Evolutionary conservation across 2,113 vertebrate species (phyloP).

Genomic region (Pavo muticus): DNA sequence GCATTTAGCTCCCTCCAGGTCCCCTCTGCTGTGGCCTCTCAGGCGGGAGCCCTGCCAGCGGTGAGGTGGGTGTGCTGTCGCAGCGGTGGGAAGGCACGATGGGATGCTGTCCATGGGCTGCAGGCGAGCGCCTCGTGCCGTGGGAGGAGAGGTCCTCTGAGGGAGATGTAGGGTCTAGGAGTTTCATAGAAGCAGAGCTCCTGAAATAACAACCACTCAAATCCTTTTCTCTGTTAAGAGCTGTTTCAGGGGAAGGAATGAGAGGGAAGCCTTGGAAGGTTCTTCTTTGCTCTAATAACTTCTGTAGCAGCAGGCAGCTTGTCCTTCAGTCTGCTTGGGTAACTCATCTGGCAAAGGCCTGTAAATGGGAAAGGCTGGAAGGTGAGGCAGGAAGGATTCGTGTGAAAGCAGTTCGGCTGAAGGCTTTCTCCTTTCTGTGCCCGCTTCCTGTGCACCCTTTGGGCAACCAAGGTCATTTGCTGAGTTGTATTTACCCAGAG

Average conservation of each 20-base stretch:
- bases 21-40: background rate
- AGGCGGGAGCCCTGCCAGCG: rapidly evolving
- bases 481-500: background rate
- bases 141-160: background rate
- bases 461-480: background rate
- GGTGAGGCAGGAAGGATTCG: background rate
- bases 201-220: background rate
- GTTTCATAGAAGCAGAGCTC: background rate
- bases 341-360: background rate
- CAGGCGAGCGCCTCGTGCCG: background rate
- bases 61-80: rapidly evolving
- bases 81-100: rapidly evolving
- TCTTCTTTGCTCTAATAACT: background rate
- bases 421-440: background rate
- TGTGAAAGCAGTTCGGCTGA: background rate
- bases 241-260: background rate
- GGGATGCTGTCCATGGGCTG: background rate
- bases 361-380: background rate
- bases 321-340: background rate
- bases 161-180: background rate
- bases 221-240: background rate
- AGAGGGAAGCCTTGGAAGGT: background rate
- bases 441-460: background rate
- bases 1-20: background rate
- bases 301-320: background rate